Conservation (phyloP, 2,797 vertebrate genomes). For the Lutra lutra region DNA sequence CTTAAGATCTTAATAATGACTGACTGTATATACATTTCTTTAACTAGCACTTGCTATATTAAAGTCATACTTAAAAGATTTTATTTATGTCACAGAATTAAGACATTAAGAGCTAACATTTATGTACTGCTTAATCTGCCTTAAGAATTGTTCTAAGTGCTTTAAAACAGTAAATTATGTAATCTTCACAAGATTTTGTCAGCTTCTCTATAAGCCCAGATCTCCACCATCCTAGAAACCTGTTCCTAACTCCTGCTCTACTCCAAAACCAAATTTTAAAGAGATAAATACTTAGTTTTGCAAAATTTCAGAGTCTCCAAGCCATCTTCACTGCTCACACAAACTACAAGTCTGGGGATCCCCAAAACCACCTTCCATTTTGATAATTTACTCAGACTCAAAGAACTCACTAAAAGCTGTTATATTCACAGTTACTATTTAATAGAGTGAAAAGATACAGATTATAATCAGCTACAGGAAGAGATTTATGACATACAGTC, state of each 20-base stretch:
- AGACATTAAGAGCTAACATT: neutral
- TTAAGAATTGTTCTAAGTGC: neutral
- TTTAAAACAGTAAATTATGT: neutral
- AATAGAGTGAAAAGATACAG: neutral
- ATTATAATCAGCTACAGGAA: neutral
- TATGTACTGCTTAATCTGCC: neutral
- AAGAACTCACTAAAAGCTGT: neutral
- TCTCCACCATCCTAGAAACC: neutral
- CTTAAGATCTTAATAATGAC: neutral
- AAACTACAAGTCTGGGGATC: neutral
- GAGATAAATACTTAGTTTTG: neutral
- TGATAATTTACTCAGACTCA: neutral
- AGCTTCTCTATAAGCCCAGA: neutral
- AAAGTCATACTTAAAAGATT: neutral
- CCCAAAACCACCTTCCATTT: neutral
- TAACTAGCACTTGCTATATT: neutral
- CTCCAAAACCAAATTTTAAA: neutral
- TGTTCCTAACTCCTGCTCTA: neutral
- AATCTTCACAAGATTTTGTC: neutral
- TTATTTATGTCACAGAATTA: neutral
- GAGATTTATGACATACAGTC: neutral
- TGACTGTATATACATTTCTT: neutral
- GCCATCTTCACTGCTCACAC: neutral
- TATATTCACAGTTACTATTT: neutral
- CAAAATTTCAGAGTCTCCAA: neutral